A percentile compares a stretch with the other conserved stretches of the same genome.
phyloP scores from a whole-genome alignment of 2,797 vertebrate genomes.

The Pagetopsis macropterus region DNA sequence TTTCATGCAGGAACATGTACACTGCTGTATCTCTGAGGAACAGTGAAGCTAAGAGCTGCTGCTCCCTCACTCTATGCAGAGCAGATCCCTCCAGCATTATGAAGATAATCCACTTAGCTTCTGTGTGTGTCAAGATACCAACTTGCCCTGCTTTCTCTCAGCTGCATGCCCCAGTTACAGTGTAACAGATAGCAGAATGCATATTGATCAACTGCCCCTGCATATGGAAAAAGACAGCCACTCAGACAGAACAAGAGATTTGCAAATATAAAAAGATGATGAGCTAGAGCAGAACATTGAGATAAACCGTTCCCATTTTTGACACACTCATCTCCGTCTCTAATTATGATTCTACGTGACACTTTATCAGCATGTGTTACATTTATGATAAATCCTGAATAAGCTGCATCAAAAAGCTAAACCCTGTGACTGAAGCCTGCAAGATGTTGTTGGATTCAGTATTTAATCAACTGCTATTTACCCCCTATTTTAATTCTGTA shows the following conservation, averaged over 20 bases:
- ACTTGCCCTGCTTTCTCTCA: slow-evolving; percentile 50
- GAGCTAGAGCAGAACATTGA: slow-evolving; percentile 13
- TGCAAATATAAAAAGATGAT: slow-evolving; percentile 13
- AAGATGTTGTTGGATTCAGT: slow-evolving; percentile 27
- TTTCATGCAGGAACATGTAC: slow-evolving; percentile 8
- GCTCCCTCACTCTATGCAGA: slow-evolving; percentile 39
- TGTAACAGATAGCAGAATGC: slow-evolving; percentile 48
- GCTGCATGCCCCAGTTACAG: slow-evolving; percentile 16
- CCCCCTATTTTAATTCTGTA: slow-evolving; percentile 16
- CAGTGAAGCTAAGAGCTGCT: slow-evolving; percentile 16
- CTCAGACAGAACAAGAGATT: slow-evolving; percentile 14
- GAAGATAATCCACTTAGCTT: slow-evolving; percentile 75
- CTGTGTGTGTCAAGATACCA: slow-evolving; percentile 61
- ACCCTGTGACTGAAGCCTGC: slow-evolving; percentile 16
- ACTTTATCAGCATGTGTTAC: slow-evolving; percentile 22
- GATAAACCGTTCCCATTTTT: slow-evolving; percentile 27
- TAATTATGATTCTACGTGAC: slow-evolving; percentile 34
- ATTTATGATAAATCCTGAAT: slow-evolving; percentile 43
- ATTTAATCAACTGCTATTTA: slow-evolving; percentile 40
- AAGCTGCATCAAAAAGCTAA: slow-evolving; percentile 29
- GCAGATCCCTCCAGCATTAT: slow-evolving; percentile 62
- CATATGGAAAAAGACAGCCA: slow-evolving; percentile 10
- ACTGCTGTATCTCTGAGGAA: slow-evolving; percentile 21
- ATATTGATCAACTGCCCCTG: slow-evolving; percentile 47
- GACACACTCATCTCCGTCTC: slow-evolving; percentile 6